Base-by-base conservation (phyloP, 53 echinoderm and acorn worm genomes). In the Mesocentrotus franciscanus region DNA sequence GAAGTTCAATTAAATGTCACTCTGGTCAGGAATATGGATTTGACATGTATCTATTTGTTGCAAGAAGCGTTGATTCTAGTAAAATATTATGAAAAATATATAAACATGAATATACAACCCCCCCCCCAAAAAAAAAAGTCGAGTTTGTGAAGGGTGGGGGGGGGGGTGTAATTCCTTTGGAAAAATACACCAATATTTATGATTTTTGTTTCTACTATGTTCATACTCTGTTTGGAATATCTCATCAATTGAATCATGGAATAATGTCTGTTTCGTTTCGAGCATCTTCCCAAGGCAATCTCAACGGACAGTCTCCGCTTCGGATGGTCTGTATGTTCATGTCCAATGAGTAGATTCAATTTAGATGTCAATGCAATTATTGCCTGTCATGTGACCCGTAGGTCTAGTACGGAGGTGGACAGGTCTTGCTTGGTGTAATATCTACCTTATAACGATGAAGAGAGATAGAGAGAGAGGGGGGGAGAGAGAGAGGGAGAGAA, bases 341-440 rank as follows among this genome's bases (percentile, higher is more conserved):
- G 1, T 33, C 76, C 13, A 20, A 33, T 8, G 39, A 42, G 36
- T 36, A 81, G 81, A 81, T 81, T 81, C 36, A 81, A 81, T 81
- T 81, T 81, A 81, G 81, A 81, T 81, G 32, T 36, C 36, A 81
- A 76, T 81, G 42, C 81, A 81, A 81, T 81, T 36, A 81, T 42
- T 81, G 20, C 20, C 36, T 39, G 36, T 39, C 36, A 42, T 81
- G 20, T 81, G 15, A 81, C 42, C 39, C 42, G 42, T 18, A 20
- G 81, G 81, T 33, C 42, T 36, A 8, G 81, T 1, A 81, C 22
- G 17, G 42, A 81, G 36, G 42, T 81, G 36, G 7, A 39, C 20
- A 74, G 74, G 74, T 74, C 74, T 74, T 74, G 0, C 68, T 68
- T 8, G 0, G 24, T 24, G 68, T 5, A 68, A 62, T 10, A 16